Evolutionary conservation across 2,888 invertebrate species (phyloP).

Genomic region (Orchesella flavescens): DNA sequence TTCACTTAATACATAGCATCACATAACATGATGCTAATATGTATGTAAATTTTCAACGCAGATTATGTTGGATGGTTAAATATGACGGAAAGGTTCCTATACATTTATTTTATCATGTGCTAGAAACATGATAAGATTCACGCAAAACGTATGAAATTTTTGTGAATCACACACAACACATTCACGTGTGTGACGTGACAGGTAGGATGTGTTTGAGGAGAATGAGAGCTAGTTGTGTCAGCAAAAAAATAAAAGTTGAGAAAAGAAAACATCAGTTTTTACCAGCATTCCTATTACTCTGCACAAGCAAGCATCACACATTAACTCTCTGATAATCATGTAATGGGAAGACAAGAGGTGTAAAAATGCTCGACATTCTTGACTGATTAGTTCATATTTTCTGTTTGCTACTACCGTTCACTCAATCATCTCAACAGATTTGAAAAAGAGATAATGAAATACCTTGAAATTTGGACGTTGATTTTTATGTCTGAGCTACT

Average conservation of each 20-base stretch:
- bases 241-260: constrained; percentile 19
- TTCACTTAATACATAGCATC: no score
- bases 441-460: constrained; percentile 44
- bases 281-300: background rate
- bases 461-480: constrained; percentile 27
- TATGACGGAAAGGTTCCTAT: no score
- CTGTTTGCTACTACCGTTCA: constrained; percentile 34
- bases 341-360: constrained; percentile 66
- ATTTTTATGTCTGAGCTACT: constrained; percentile 18
- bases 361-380: constrained; percentile 65
- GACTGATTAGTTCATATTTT: constrained; percentile 64
- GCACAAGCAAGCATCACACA: constrained; percentile 11
- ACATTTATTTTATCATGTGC: no score
- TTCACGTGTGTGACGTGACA: constrained; percentile 28
- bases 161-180: no score
- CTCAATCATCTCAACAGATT: constrained; percentile 53
- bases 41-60: no score
- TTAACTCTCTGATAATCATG: constrained; percentile 45
- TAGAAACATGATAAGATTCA: no score
- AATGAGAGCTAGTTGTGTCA: constrained; percentile 44
- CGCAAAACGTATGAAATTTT: no score
- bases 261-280: constrained; percentile 12
- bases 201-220: constrained; percentile 36
- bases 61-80: no score
- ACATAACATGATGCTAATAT: no score